These are phyloP conservation scores for Gila robusta DNA, from an alignment of 2,797 vertebrate genomes.

Conservation along the genomic window DNA sequence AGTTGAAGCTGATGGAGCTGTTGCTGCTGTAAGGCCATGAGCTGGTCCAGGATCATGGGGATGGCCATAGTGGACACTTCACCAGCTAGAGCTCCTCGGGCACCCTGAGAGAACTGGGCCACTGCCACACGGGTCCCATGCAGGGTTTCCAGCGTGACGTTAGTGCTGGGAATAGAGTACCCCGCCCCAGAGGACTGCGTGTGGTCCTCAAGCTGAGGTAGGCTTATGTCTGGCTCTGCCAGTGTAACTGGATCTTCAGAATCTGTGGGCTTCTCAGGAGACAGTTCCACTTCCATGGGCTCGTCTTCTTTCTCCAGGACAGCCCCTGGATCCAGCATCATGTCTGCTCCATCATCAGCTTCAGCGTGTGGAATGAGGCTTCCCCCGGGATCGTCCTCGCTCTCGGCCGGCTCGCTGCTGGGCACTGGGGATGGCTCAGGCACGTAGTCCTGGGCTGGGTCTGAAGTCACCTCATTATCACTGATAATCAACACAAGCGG, in stretches of 20 bases:
- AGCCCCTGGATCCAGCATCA: slow-evolving; percentile 72
- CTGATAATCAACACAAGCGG: slow-evolving; percentile 94
- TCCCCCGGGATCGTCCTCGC: slow-evolving; percentile 87
- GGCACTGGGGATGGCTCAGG: slow-evolving; percentile 87
- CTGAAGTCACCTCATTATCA: slow-evolving; percentile 90
- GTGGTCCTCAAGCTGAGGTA: slow-evolving; percentile 85
- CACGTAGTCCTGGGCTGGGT: slow-evolving; percentile 83
- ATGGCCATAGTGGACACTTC: slow-evolving; percentile 91
- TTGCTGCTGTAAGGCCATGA: slow-evolving; percentile 98
- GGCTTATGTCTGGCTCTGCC: slow-evolving; percentile 82
- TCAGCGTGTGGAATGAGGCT: slow-evolving; percentile 75
- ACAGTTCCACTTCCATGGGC: slow-evolving; percentile 92
- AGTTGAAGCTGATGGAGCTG: slow-evolving; percentile 98
- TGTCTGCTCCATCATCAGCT: slow-evolving; percentile 84
- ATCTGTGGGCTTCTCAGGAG: slow-evolving; percentile 81
- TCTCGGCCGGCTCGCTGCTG: slow-evolving; percentile 90
- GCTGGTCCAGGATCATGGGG: slow-evolving; percentile 97
- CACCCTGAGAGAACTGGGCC: slow-evolving; percentile 94
- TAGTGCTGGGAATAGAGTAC: slow-evolving; percentile 96
- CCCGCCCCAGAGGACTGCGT: slow-evolving; percentile 81
- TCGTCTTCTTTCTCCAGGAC: slow-evolving; percentile 87
- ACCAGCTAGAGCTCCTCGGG: slow-evolving; percentile 77
- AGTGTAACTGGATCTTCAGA: slow-evolving; percentile 82
- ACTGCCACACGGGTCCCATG: slow-evolving; percentile 97
- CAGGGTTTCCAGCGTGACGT: slow-evolving; percentile 98